A percentile compares a stretch with the other conserved stretches of the same genome.
phyloP scores from a whole-genome alignment of 2,888 invertebrate species.

The Bombyx huttoni region DNA sequence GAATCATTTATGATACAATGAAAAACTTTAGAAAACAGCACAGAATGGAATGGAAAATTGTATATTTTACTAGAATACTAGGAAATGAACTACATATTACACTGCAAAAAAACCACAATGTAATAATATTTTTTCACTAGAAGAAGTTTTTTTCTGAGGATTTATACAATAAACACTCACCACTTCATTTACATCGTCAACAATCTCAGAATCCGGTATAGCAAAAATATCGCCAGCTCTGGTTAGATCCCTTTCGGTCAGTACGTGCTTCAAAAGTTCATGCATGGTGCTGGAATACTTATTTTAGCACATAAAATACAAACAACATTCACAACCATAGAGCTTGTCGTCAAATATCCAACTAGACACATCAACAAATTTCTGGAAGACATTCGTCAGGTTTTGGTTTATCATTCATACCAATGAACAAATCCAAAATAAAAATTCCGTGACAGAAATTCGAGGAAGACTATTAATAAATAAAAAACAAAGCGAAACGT shows the following conservation, averaged over 20 bases:
- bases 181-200: conserved; percentile 87
- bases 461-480: too few relatives aligned
- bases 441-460: conserved; percentile 3
- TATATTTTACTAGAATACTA: too few relatives aligned
- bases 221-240: conserved; percentile 93
- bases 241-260: conserved; percentile 90
- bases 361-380: conserved; percentile 28
- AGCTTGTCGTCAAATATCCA: conserved; percentile 14
- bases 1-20: too few relatives aligned
- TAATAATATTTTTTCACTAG: not conserved
- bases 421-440: conserved; percentile 2
- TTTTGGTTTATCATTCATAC: conserved; percentile 6
- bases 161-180: conserved; percentile 55
- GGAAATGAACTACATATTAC: too few relatives aligned
- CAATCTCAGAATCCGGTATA: conserved; percentile 88
- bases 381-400: not conserved
- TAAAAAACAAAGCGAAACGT: too few relatives aligned
- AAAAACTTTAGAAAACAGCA: too few relatives aligned
- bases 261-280: conserved; percentile 90
- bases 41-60: too few relatives aligned
- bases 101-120: too few relatives aligned
- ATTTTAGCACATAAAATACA: not conserved
- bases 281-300: conserved; percentile 76
- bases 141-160: too few relatives aligned
- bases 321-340: conserved; percentile 1